phyloP scores from a whole-genome alignment of 2,113 vertebrate genomes.

The Vulpes lagopus region DNA sequence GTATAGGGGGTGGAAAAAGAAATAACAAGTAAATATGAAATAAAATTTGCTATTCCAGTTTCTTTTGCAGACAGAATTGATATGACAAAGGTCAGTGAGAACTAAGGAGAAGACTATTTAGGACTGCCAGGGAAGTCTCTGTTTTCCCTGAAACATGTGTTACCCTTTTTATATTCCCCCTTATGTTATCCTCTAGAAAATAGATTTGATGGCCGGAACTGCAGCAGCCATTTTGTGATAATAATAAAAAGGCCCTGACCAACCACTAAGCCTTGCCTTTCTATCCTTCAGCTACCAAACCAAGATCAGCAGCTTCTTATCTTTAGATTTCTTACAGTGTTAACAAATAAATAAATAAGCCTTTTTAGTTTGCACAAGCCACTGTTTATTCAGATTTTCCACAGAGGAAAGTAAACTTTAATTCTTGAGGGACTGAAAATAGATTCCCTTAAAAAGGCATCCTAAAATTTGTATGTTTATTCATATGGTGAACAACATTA shows the following conservation, averaged over 20 bases:
- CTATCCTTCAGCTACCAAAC: neutral
- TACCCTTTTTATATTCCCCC: neutral
- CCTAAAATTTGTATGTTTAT: conserved; percentile 30
- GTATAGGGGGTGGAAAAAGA: neutral
- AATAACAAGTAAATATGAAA: neutral
- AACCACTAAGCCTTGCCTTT: neutral
- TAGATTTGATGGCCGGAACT: neutral
- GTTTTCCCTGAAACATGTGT: neutral
- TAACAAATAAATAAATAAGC: conserved; percentile 27
- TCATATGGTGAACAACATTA: conserved; percentile 28
- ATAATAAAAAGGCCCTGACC: neutral
- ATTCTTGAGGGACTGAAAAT: conserved; percentile 15
- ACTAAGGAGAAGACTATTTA: neutral
- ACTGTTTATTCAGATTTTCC: conserved; percentile 23
- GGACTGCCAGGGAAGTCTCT: neutral
- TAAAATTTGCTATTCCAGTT: neutral
- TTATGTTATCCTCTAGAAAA: neutral
- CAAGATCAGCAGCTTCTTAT: neutral
- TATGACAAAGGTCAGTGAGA: neutral
- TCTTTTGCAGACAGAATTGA: neutral
- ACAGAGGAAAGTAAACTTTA: neutral
- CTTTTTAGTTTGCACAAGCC: neutral
- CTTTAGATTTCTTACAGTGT: neutral
- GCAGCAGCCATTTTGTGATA: neutral
- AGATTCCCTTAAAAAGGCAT: neutral